Evolutionary conservation across 2,888 invertebrate species (phyloP).

Genomic region (Monoplex corrugatus): DNA sequence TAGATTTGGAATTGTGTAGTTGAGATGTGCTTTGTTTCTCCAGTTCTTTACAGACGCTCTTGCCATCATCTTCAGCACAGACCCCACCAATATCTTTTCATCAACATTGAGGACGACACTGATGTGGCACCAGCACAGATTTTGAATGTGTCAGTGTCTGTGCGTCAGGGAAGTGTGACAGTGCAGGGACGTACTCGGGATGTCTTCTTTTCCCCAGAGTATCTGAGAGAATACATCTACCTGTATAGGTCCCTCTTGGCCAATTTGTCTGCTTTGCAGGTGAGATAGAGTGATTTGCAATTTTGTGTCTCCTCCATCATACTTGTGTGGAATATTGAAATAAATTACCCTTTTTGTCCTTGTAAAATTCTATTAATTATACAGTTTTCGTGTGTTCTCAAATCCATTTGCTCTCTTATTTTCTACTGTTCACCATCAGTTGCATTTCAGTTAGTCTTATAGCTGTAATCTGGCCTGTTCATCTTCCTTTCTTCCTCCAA

Average conservation of each 20-base stretch:
- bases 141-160: constrained; percentile 96
- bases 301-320: too few species aligned
- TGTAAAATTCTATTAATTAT: too few species aligned
- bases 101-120: constrained; percentile 95
- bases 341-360: too few species aligned
- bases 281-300: constrained; percentile 65
- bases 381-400: too few species aligned
- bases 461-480: too few species aligned
- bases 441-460: too few species aligned
- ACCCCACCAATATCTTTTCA: constrained; percentile 95
- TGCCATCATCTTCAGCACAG: constrained; percentile 94
- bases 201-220: constrained; percentile 92
- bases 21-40: background rate
- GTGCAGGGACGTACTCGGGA: constrained; percentile 81
- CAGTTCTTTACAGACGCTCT: constrained; percentile 92
- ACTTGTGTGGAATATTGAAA: too few species aligned
- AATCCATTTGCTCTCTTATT: too few species aligned
- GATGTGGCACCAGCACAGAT: constrained; percentile 89
- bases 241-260: constrained; percentile 93
- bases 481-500: too few species aligned
- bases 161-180: constrained; percentile 82
- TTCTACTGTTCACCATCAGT: too few species aligned
- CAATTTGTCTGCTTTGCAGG: constrained; percentile 92
- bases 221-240: constrained; percentile 95
- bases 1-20: background rate